Base-by-base conservation (phyloP, 2,113 vertebrate genomes). In the Porphyrio hochstetteri region DNA sequence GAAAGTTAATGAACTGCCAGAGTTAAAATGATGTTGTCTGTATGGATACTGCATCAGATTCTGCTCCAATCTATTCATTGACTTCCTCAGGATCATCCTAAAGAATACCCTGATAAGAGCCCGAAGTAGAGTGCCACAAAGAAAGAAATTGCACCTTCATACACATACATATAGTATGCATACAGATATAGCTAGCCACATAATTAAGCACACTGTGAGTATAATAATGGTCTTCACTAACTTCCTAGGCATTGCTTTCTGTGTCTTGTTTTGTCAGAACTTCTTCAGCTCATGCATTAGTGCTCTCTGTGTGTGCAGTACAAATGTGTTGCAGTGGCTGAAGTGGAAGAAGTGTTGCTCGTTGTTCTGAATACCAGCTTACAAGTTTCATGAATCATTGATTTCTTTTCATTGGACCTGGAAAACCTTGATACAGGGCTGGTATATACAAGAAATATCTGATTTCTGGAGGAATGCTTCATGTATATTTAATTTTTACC, bases 401-500 rank as follows among this genome's bases (percentile, higher is more conserved):
- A 60, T 87, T 97, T 93, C 25, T 82, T 92, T 95, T 91, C n/a
- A 83, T 5, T 92, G 57, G 42, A 56, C 29, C 57, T 19, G 9
- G 20, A 48, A 94, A 92, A 72, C 42, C 28, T 80, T 75, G 52
- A 55, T 79, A 70, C 17, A 84, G 74, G 29, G 9, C 72, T 90
- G 17, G 14, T 82, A 67, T 46, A 29, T 52, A 86, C 61, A 82
- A 77, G 46, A 57, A 95, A 77, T 65, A 77, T 13, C 16, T 38
- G 72, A 27, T 53, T 77, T 75, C 75, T 83, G 33, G 33, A 95
- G 75, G n/a, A 61, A 77, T 64, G 16, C 6, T 91, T 93, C 52
- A 29, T 84, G n/a, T 15, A 85, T 74, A 31, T 93, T 90, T 94
- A 71, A 81, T 90, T 94, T 96, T 90, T 88, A 82, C 31, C 25